Evolutionary conservation across 2,888 invertebrate genomes (phyloP), one percentile per base, ranked within the genome.

Genomic region (Acanthopleura granulata): DNA sequence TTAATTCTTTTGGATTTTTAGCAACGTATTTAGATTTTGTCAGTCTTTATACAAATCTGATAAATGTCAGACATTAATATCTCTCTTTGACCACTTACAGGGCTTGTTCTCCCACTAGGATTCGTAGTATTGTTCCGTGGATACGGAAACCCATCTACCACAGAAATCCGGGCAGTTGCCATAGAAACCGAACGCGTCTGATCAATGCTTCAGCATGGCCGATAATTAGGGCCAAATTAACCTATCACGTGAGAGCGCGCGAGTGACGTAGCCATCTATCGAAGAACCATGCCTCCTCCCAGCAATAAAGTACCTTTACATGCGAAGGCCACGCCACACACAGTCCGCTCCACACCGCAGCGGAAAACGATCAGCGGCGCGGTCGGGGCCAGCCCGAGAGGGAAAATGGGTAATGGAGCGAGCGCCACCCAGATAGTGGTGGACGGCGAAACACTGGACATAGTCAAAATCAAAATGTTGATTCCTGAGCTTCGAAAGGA

Each of bases 401-500:
- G 69, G 69, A 86, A 78, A 75, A 88, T 88, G 88, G 89, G 89
- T 18, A 88, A 88, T 83, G 88, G 88, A 25, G 87, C 88, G 16
- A 85, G 87, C 74, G 85, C 85, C 73, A 79, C 84, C 1, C 85
- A 85, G 76, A 80, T 88, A 29, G 82, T 84, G 49, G 80, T 87
- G 25, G 88, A 88, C 61, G 88, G 88, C 1, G 89, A 88, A 78
- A 81, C 85, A 0, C 76, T 87, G 74, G 88, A 88, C 81, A 79
- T 86, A 61, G 82, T 81, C 16, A 88, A 86, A 78, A 81, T 88
- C 74, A 88, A 87, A 79, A 82, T 87, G 25, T 86, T 91, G 57
- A 91, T 92, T 66, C 90, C 91, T 3, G 91, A 91, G 79, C 85
- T 93, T 72, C 90, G 91, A 80, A 89, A 89, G 74, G 92, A 93